A percentile compares a stretch with the other conserved stretches of the same genome.
These are phyloP conservation scores for Cyrtodaria siliqua DNA, from an alignment of 2,888 invertebrate species.

Conservation along the genomic window DNA sequence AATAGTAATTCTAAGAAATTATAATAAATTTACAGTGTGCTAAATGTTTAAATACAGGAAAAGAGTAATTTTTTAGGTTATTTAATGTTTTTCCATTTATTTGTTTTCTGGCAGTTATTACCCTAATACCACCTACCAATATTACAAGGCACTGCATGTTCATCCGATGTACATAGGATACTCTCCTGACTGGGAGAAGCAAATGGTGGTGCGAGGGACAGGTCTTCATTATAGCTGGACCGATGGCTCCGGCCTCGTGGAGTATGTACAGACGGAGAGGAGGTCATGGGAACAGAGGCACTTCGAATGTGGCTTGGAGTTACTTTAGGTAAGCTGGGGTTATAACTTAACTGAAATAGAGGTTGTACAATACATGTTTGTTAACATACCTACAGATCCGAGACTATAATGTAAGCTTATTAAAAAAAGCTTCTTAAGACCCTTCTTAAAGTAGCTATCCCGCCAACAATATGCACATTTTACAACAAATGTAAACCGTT, in stretches of 20 bases:
- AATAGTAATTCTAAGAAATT: too few species aligned
- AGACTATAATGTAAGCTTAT: too few species aligned
- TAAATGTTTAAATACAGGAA: neutral
- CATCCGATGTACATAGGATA: constrained; percentile 68
- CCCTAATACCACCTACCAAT: constrained; percentile 71
- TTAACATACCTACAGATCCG: too few species aligned
- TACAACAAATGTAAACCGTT: too few species aligned
- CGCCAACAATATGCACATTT: too few species aligned
- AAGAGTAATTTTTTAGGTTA: too few species aligned
- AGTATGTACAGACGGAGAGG: neutral
- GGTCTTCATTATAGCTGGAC: constrained; percentile 54
- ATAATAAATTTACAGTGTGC: too few species aligned
- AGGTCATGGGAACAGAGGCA: constrained; percentile 69
- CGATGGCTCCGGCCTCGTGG: constrained; percentile 16
- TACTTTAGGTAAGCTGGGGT: constrained; percentile 16
- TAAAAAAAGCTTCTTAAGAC: too few species aligned
- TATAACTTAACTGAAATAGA: constrained; percentile 51
- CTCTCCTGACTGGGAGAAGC: constrained; percentile 74
- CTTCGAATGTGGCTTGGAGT: constrained; percentile 61
- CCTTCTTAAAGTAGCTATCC: too few species aligned
- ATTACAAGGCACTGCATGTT: constrained; percentile 70
- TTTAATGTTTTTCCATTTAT: too few species aligned
- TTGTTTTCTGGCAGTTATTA: too few species aligned
- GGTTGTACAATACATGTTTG: too few species aligned
- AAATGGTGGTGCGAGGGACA: constrained; percentile 73